A percentile compares a stretch with the other conserved stretches of the same genome.
phyloP scores from a whole-genome alignment of 2,888 invertebrate species.

The Anarsia innoxiella region DNA sequence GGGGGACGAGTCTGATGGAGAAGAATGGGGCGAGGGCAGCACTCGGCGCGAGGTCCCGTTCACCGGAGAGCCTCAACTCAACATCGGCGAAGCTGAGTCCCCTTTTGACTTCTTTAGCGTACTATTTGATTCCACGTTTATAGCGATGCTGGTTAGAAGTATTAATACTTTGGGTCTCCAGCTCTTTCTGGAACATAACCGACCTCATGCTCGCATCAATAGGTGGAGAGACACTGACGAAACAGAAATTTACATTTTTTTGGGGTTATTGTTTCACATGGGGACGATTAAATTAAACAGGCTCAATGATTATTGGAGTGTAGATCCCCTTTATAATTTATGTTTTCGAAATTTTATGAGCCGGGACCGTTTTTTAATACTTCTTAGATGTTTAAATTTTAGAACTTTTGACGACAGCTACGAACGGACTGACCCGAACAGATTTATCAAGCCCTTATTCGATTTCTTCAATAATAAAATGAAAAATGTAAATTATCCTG shows the following conservation, averaged over 20 bases:
- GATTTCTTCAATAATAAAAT: conserved; percentile 13
- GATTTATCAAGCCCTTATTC: conserved; percentile 8
- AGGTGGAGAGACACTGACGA: conserved; percentile 1
- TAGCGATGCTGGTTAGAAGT: too few relatives aligned
- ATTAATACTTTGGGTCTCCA: too few relatives aligned
- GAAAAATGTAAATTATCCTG: conserved; percentile 10
- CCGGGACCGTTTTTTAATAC: conserved; percentile 24
- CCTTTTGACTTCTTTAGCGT: too few relatives aligned
- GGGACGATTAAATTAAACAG: conserved; percentile 19
- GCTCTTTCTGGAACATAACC: too few relatives aligned
- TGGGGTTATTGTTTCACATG: conserved; percentile 27
- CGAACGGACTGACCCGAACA: background rate
- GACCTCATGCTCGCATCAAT: background rate
- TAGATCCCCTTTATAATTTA: conserved; percentile 16
- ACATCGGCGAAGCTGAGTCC: too few relatives aligned
- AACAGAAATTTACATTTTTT: conserved; percentile 20
- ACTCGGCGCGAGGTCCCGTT: too few relatives aligned
- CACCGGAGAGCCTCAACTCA: too few relatives aligned
- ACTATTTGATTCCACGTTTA: too few relatives aligned
- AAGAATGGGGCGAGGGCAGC: too few relatives aligned
- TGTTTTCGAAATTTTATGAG: conserved; percentile 20
- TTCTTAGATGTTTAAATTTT: conserved; percentile 16
- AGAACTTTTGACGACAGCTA: background rate
- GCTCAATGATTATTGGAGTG: conserved; percentile 25
- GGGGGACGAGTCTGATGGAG: too few relatives aligned